Evolutionary conservation across 2,888 invertebrate species (phyloP).

Genomic region (Xestoiulus laeticollis): DNA sequence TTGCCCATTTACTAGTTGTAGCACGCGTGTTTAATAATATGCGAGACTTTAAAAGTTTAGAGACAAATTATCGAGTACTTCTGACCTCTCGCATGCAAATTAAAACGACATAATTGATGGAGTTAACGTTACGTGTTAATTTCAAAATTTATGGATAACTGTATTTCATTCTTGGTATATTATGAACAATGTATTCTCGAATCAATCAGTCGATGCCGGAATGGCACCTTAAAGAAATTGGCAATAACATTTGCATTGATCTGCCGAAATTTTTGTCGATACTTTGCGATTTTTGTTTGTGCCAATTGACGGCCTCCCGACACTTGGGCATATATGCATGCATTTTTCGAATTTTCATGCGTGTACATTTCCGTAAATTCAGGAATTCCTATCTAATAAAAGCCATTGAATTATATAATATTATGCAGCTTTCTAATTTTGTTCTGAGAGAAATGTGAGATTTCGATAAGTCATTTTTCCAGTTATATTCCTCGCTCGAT

Average conservation of each 20-base stretch:
- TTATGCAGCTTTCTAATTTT: background rate
- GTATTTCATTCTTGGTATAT: background rate
- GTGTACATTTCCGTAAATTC: background rate
- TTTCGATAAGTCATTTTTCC: too few relatives aligned
- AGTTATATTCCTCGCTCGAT: too few relatives aligned
- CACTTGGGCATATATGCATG: background rate
- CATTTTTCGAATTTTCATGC: background rate
- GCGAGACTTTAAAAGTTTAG: background rate
- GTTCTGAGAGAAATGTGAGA: too few relatives aligned
- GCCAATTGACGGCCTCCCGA: background rate
- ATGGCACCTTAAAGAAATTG: background rate
- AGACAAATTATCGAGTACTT: background rate
- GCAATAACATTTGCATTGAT: background rate
- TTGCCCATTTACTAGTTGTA: background rate
- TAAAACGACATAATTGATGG: background rate
- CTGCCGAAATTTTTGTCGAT: background rate
- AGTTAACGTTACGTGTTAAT: background rate
- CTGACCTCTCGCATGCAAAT: background rate
- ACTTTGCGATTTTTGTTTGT: background rate
- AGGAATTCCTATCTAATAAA: background rate
- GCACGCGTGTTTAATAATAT: background rate
- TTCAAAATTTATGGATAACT: background rate
- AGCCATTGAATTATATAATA: background rate
- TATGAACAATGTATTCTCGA: background rate
- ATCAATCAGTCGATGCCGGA: background rate